These are phyloP conservation scores for Neodon shergylaensis DNA, from an alignment of 2,113 vertebrate genomes.

Conservation along the genomic window DNA sequence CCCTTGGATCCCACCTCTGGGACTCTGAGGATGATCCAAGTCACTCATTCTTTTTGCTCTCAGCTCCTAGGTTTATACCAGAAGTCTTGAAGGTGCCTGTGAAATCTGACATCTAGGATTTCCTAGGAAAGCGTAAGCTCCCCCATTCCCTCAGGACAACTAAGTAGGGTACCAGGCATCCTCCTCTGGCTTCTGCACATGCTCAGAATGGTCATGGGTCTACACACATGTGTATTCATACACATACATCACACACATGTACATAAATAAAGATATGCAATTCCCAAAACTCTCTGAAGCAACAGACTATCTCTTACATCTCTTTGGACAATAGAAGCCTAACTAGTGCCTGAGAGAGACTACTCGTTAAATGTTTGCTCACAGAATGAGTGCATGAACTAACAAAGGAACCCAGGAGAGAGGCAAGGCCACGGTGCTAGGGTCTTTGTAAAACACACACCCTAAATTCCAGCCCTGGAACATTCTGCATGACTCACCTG, in stretches of 20 bases:
- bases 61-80: neutral
- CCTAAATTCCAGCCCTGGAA: neutral
- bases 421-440: neutral
- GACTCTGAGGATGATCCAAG: neutral
- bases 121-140: neutral
- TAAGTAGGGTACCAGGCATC: neutral
- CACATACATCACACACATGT: neutral
- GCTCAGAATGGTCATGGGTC: no score
- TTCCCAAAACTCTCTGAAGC: neutral
- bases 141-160: neutral
- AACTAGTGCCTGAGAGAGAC: neutral
- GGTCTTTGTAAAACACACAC: neutral
- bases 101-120: neutral
- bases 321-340: neutral
- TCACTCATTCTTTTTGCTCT: neutral
- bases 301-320: neutral
- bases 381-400: neutral
- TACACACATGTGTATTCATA: neutral
- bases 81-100: neutral
- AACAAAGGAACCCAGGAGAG: neutral
- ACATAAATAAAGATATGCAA: neutral
- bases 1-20: neutral
- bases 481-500: conserved; percentile 86
- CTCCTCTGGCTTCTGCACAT: neutral
- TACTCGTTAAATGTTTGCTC: rapidly evolving